These are phyloP conservation scores for Eristalinus sepulchralis DNA, from an alignment of 2,888 invertebrate species.

Conservation along the genomic window DNA sequence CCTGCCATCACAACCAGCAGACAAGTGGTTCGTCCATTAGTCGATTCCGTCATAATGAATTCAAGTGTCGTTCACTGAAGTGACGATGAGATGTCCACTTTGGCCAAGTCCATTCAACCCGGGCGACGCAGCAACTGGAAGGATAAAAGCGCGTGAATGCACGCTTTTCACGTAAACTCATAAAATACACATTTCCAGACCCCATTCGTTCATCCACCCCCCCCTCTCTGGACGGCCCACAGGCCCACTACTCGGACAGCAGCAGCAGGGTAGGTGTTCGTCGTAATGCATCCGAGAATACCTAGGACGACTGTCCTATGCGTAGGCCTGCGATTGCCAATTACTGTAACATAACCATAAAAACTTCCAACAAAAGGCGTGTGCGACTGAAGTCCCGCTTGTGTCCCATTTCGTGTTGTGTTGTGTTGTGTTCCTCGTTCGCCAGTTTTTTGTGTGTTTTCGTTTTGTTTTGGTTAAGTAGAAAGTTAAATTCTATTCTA, in stretches of 20 bases:
- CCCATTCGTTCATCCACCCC: too few relatives aligned
- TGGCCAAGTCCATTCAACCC: conserved; percentile 6
- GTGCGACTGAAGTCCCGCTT: conserved; percentile 44
- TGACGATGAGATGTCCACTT: conserved; percentile 49
- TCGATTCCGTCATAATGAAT: conserved; percentile 35
- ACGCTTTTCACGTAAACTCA: conserved; percentile 38
- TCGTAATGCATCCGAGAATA: conserved; percentile 50
- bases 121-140: not conserved
- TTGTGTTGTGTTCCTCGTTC: not conserved
- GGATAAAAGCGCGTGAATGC: conserved; percentile 31
- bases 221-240: not conserved
- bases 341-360: conserved; percentile 57
- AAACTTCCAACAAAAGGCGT: conserved; percentile 58
- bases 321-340: conserved; percentile 54
- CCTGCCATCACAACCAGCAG: not conserved
- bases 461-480: conserved; percentile 52
- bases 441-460: not conserved
- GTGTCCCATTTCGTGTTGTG: not conserved
- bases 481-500: conserved; percentile 69
- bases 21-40: conserved; percentile 26
- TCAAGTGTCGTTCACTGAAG: conserved; percentile 35
- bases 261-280: conserved; percentile 29
- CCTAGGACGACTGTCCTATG: conserved; percentile 6
- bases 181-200: conserved; percentile 51
- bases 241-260: not conserved